Conservation (phyloP, 2,797 vertebrate species). For the Lycodopsis pacificus region DNA sequence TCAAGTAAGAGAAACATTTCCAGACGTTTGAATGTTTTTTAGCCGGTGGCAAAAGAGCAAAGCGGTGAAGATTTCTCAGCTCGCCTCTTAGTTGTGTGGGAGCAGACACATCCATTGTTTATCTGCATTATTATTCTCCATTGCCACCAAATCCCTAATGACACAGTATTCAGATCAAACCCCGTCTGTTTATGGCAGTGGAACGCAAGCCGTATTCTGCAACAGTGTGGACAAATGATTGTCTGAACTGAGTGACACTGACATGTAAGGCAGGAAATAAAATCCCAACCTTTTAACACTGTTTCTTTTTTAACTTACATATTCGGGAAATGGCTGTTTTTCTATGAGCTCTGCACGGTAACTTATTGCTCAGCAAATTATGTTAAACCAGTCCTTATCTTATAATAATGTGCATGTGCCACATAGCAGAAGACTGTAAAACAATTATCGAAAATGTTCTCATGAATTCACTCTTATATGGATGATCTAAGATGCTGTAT, state of each 20-base stretch:
- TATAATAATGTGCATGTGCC: not conserved
- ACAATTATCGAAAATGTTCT: no score
- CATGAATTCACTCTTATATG: not conserved
- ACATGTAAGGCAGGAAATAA: not conserved
- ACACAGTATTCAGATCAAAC: conserved; percentile 57
- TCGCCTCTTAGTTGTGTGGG: conserved; percentile 54
- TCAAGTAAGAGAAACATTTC: conserved; percentile 34
- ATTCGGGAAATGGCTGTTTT: no score
- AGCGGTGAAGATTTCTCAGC: conserved; percentile 35
- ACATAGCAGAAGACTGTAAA: not conserved
- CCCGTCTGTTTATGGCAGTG: conserved; percentile 43
- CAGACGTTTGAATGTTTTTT: conserved; percentile 37
- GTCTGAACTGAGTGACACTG: conserved; percentile 26
- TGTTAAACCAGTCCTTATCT: not conserved
- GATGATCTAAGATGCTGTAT: no score
- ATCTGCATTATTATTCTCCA: conserved; percentile 60
- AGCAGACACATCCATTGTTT: conserved; percentile 55
- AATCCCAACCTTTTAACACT: not conserved
- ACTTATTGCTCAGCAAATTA: not conserved
- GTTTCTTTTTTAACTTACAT: not conserved
- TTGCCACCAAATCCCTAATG: conserved; percentile 55
- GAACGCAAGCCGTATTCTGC: conserved; percentile 12
- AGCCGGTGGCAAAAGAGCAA: conserved; percentile 30
- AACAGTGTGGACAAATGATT: conserved; percentile 27
- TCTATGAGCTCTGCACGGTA: not conserved